Percentiles rank a stretch among this genome's conserved stretches.
Evolutionary conservation across 2,888 invertebrate genomes (phyloP).

Genomic region (Zhengitettix transpicula): DNA sequence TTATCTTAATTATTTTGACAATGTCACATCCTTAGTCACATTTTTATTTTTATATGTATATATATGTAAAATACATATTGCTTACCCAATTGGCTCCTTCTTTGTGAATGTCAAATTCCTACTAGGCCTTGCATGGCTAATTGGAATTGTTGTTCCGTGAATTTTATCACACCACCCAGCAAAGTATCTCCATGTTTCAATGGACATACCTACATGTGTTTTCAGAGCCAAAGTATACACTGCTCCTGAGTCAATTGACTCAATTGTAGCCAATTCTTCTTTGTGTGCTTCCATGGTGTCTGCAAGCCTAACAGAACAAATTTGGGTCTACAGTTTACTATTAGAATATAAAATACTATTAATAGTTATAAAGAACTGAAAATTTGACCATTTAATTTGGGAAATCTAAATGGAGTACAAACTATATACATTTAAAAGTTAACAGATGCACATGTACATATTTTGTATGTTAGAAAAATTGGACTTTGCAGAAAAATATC

Average conservation of each 20-base stretch:
- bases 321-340: neutral
- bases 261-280: slow-evolving; percentile 88
- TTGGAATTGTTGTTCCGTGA: slow-evolving; percentile 80
- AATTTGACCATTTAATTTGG: too few relatives aligned
- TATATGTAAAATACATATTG: neutral
- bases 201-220: slow-evolving; percentile 95
- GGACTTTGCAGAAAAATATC: too few relatives aligned
- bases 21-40: neutral
- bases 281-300: slow-evolving; percentile 89
- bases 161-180: slow-evolving; percentile 97
- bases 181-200: slow-evolving; percentile 91
- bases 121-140: slow-evolving; percentile 81
- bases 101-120: slow-evolving; percentile 75
- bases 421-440: too few relatives aligned
- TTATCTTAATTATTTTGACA: too few relatives aligned
- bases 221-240: slow-evolving; percentile 93
- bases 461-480: too few relatives aligned
- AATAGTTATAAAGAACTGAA: too few relatives aligned
- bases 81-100: slow-evolving; percentile 75
- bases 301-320: slow-evolving; percentile 46
- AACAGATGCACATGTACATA: too few relatives aligned
- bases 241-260: slow-evolving; percentile 86
- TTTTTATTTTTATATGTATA: neutral
- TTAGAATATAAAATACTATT: too few relatives aligned
- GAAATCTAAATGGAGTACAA: too few relatives aligned